Evolutionary conservation across 92 coral and sea anemone species (phyloP).

Genomic region (Ricordea florida): DNA sequence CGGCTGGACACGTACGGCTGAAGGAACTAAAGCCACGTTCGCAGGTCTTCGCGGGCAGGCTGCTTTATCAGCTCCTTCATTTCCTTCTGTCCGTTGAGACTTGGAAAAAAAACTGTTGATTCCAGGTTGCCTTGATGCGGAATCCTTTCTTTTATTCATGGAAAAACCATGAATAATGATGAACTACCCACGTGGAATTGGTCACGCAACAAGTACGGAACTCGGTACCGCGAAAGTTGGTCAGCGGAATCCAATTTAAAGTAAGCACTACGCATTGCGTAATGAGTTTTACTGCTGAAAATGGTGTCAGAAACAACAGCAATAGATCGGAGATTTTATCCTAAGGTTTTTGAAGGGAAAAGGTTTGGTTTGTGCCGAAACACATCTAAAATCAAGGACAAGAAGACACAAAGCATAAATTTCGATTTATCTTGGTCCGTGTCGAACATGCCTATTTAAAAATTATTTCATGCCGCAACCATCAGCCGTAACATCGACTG

Average conservation of each 20-base stretch:
- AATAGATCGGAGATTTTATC: conserved; percentile 14
- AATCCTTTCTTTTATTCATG: conserved; percentile 23
- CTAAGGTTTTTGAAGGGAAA: conserved; percentile 11
- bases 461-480: no score
- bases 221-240: no score
- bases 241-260: conserved; percentile 37
- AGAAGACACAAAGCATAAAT: not conserved
- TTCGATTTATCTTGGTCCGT: not conserved
- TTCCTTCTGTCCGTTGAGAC: conserved; percentile 35
- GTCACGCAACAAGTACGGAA: not conserved
- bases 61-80: conserved; percentile 40
- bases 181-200: conserved; percentile 10
- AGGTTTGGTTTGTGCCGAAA: not conserved
- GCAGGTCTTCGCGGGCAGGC: conserved; percentile 26
- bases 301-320: conserved; percentile 20
- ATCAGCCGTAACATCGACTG: no score
- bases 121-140: conserved; percentile 34
- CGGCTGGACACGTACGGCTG: conserved; percentile 34
- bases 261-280: conserved; percentile 21
- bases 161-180: conserved; percentile 21
- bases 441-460: no score
- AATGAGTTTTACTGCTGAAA: conserved; percentile 38
- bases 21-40: conserved; percentile 16
- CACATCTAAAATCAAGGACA: no score
- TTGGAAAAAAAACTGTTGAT: conserved; percentile 37